These are phyloP conservation scores for Rhynchotus rufescens DNA, from an alignment of 2,797 vertebrate genomes.

Conservation along the genomic window DNA sequence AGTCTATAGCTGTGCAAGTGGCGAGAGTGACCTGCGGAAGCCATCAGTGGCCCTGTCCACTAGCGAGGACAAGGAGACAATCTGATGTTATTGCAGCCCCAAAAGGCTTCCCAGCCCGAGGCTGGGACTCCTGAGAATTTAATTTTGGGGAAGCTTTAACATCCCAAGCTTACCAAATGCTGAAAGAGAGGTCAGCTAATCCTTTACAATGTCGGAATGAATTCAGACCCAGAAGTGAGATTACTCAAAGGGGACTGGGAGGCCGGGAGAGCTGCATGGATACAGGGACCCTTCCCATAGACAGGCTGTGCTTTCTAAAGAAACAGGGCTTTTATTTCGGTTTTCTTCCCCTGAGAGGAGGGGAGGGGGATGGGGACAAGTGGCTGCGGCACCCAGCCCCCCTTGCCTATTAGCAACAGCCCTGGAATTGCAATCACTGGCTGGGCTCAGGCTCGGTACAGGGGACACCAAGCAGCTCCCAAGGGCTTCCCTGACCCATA, in stretches of 20 bases:
- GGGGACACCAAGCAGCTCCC: neutral
- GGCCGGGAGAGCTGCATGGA: slow-evolving; percentile 51
- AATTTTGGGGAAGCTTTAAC: slow-evolving; percentile 76
- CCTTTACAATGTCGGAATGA: slow-evolving; percentile 62
- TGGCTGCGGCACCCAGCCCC: neutral
- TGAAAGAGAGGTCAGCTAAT: slow-evolving; percentile 80
- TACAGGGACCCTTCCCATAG: slow-evolving; percentile 59
- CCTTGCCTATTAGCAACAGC: neutral
- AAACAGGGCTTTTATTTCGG: slow-evolving; percentile 60
- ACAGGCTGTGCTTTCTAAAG: slow-evolving; percentile 52
- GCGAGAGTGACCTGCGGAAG: too few species aligned
- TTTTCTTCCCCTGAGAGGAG: neutral
- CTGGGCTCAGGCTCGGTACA: neutral
- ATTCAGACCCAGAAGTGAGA: slow-evolving; percentile 71
- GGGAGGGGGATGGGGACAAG: neutral
- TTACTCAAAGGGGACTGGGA: slow-evolving; percentile 51
- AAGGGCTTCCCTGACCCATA: rapidly evolving
- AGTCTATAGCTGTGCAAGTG: neutral
- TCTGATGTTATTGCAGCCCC: neutral
- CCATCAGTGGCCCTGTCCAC: neutral
- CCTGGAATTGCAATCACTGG: neutral
- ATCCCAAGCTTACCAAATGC: slow-evolving; percentile 60
- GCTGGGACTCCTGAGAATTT: slow-evolving; percentile 61
- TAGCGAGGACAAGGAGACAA: neutral
- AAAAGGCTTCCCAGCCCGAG: slow-evolving; percentile 39